Base-by-base conservation (phyloP, 1,140 invertebrate species). In the Tetramorium parvispinum region DNA sequence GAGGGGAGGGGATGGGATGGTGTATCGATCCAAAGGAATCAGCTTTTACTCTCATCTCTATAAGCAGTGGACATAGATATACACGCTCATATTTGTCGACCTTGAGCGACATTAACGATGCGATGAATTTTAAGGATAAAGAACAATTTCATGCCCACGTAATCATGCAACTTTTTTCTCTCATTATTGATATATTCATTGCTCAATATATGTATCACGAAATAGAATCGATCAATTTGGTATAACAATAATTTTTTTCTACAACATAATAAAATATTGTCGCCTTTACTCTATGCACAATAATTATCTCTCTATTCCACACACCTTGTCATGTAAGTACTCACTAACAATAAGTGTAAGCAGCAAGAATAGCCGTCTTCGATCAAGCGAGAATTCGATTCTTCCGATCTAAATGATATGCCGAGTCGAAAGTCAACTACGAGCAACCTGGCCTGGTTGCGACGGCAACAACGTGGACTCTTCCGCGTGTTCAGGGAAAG, bases 81-180 rank as follows among this genome's bases (percentile, higher is more conserved):
- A 59, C 6, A 51, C 46, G 82, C 51, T 88, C 53, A 46, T 21
- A 55, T 43, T 16, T 43, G 18, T 75, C 21, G 66, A 86, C 87
- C 88, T 89, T 89, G 75, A n/a, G n/a, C 8, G n/a, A 73, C 27
- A 81, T 88, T 85, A 89, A 88, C 37, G 66, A 46, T 27, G 8
- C 63, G 59, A 40, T 37, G 46, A 75, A 68, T 75, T 71, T 78
- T 68, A 53, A 49, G 6, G n/a, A 51, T 76, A 63, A 77, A 89
- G 86, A 73, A 57, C 66, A 32, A 40, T 82, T 61, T 55, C 13
- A 11, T 21, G 1, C 37, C 7, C 24, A 49, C 4, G 24, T 65
- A 46, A 21, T 55, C 18, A 16, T 16, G 13, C 16, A 18, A 46
- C 4, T 32, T 40, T 63, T 61, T 40, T 24, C 43, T 53, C 18